Base-by-base conservation (phyloP, 2,797 vertebrate genomes). In the Anniella stebbinsi region DNA sequence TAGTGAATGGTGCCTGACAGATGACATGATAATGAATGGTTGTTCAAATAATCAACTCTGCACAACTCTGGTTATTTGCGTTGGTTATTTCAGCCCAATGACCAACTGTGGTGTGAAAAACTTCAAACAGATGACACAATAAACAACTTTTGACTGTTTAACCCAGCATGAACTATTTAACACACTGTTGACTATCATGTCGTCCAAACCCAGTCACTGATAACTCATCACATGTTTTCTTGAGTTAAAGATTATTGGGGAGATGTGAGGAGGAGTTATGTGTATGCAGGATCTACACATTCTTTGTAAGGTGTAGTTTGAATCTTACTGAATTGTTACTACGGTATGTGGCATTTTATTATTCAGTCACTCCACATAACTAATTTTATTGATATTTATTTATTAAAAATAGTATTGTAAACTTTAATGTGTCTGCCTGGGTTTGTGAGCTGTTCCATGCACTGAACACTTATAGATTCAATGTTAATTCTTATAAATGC, bases 301-400 rank as follows among this genome's bases (percentile, higher is more conserved):
- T 57, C 54, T 38, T 77, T 45, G 8, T 73, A 87, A 87, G 0
- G 2, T 57, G 51, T 38, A 7, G 18, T 41, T 28, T 57, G 84
- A 38, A 25, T 75, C 54, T 45, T 60, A 60, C 70, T 86, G 36
- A 60, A 76, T 60, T 18, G 63, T 76, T 57, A 73, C n/a, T 86
- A n/a, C n/a, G n/a, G n/a, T n/a, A 18, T 70, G 48, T n/a, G 1
- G 84, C 84, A 13, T 25, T 85, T 67, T 66, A 91, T 72, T 81
- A 33, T 12, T 45, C 45, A 45, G 45, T 63, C 10, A 51, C 70
- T 87, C 69, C 28, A 84, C 1, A n/a, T 77, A 0, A 8, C 38
- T 92, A 88, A 67, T 1, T 91, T 96, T 90, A 54, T 76, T 54
- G 60, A 67, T 17, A 38, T 69, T 45, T 91, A 45, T 82, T 33